Percentiles rank a stretch among this genome's conserved stretches.
phyloP scores from a whole-genome alignment of 2,113 vertebrate species.

The Perognathus longimembris region DNA sequence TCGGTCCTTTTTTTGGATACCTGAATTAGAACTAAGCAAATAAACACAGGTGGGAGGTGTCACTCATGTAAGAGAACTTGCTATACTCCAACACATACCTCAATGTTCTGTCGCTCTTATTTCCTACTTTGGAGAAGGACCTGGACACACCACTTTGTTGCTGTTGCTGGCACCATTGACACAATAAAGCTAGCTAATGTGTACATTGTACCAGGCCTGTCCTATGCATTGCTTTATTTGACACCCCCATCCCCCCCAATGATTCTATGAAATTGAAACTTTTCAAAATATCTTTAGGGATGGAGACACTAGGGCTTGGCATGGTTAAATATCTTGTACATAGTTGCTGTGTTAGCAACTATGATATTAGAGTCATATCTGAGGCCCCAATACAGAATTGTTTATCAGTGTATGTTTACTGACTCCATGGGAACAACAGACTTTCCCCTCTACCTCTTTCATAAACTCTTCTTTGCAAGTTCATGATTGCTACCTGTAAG shows the following conservation, averaged over 20 bases:
- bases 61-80: slow-evolving; percentile 57
- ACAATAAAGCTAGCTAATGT: not conserved
- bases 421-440: not conserved
- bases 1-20: slow-evolving; percentile 63
- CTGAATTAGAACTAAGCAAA: slow-evolving; percentile 71
- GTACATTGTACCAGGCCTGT: not conserved
- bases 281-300: not conserved
- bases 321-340: not conserved
- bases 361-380: not conserved
- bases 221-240: not conserved
- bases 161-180: no score
- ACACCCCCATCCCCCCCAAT: no score
- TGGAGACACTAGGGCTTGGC: not conserved
- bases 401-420: not conserved
- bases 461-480: slow-evolving; percentile 25
- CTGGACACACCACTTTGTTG: not conserved
- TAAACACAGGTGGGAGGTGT: slow-evolving; percentile 76
- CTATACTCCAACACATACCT: not conserved
- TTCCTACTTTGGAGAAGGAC: not conserved
- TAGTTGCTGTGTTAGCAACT: not conserved
- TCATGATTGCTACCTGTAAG: slow-evolving; percentile 60
- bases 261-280: not conserved
- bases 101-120: not conserved
- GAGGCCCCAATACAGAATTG: no score
- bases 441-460: not conserved